These are phyloP conservation scores for Perognathus longimembris DNA, from an alignment of 2,113 vertebrate species.

Conservation along the genomic window DNA sequence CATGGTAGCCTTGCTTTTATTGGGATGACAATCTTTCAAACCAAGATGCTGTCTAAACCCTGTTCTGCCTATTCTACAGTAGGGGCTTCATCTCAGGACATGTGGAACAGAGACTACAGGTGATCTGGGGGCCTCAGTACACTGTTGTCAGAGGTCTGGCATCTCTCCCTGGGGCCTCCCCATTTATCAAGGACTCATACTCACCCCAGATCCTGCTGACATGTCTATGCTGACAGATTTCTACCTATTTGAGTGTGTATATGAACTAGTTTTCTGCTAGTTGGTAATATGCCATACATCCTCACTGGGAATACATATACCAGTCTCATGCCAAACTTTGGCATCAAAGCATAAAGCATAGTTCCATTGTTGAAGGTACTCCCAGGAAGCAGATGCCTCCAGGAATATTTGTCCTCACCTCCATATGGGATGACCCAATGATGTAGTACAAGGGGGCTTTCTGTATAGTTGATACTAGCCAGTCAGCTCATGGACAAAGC, in stretches of 20 bases:
- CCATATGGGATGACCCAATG: too few relatives aligned
- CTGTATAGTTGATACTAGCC: accelerated
- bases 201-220: not conserved
- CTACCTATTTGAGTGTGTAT: too few relatives aligned
- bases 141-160: not conserved
- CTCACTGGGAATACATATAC: not conserved
- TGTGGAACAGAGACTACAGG: not conserved
- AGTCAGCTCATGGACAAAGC: not conserved
- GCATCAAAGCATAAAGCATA: not conserved
- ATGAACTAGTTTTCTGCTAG: too few relatives aligned
- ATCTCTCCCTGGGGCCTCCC: not conserved
- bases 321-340: not conserved
- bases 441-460: not conserved
- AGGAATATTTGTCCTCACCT: not conserved
- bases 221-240: not conserved
- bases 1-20: not conserved
- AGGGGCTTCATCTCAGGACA: too few relatives aligned
- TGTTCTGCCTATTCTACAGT: not conserved
- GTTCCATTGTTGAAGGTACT: not conserved
- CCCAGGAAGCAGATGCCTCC: accelerated
- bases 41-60: not conserved
- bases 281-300: not conserved
- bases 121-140: not conserved
- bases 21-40: not conserved
- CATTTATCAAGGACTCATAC: not conserved